These are phyloP conservation scores for Cheilosia urbana DNA, from an alignment of 2,888 invertebrate species.

Conservation along the genomic window DNA sequence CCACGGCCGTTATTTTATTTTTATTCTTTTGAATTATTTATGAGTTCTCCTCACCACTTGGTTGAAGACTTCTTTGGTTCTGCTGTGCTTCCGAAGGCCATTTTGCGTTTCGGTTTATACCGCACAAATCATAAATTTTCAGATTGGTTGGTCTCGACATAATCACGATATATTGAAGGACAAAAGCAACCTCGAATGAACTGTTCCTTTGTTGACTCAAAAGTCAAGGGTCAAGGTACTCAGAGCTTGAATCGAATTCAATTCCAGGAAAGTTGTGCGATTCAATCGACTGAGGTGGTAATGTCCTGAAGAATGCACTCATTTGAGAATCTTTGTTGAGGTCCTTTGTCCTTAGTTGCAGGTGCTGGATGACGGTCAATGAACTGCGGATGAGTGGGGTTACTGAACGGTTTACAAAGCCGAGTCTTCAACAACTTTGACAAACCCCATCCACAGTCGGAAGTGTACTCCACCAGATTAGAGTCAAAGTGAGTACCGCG, in stretches of 20 bases:
- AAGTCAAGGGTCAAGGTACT: not conserved
- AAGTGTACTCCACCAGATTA: not conserved
- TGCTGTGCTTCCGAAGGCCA: slow-evolving; percentile 3
- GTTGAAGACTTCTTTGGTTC: not conserved
- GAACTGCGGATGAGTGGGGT: not conserved
- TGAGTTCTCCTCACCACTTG: not conserved
- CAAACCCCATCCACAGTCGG: too few relatives aligned
- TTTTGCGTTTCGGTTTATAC: not conserved
- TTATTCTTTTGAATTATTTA: not conserved
- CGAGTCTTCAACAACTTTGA: too few relatives aligned
- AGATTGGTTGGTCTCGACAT: not conserved
- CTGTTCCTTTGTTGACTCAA: not conserved
- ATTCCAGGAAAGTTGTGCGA: not conserved
- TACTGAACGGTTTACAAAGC: too few relatives aligned
- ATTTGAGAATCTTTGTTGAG: not conserved
- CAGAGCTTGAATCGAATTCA: not conserved
- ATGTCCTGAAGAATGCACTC: not conserved
- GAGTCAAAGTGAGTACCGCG: not conserved
- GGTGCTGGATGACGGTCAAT: not conserved
- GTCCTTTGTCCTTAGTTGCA: not conserved
- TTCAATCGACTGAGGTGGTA: not conserved
- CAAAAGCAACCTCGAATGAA: not conserved
- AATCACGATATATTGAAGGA: not conserved
- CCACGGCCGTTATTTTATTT: not conserved
- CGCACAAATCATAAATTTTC: not conserved